Percentiles rank a stretch among this genome's conserved stretches.
These are phyloP conservation scores for Brachyrhaphis roseni DNA, from an alignment of 2,797 vertebrate genomes.

Conservation along the genomic window DNA sequence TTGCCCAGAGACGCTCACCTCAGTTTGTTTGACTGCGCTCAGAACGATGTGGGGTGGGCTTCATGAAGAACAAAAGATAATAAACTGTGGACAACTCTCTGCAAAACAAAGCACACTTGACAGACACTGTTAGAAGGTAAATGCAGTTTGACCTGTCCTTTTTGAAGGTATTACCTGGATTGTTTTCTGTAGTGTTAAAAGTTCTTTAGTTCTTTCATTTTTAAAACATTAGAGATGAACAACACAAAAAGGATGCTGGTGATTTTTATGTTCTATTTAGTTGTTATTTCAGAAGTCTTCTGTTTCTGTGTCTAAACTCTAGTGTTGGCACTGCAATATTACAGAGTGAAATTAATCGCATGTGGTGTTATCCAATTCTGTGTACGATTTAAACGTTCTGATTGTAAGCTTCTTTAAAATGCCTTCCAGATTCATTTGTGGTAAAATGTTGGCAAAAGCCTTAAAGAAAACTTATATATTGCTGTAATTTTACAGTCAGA, in stretches of 20 bases:
- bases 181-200: conserved; percentile 1
- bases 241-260: neutral
- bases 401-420: neutral
- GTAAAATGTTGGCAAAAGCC: neutral
- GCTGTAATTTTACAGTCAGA: neutral
- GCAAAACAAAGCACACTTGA: conserved; percentile 33
- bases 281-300: neutral
- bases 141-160: conserved; percentile 20
- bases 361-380: neutral
- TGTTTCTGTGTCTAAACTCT: neutral
- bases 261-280: neutral
- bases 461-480: neutral
- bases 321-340: neutral
- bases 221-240: neutral
- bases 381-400: neutral
- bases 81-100: conserved; percentile 46
- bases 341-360: neutral
- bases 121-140: neutral
- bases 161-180: conserved; percentile 10
- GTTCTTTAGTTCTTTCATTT: neutral
- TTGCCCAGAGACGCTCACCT: conserved; percentile 37
- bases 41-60: conserved; percentile 32
- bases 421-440: neutral
- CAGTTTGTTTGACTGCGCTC: conserved; percentile 43
- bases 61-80: conserved; percentile 62